Evolutionary conservation across 2,888 invertebrate genomes (phyloP).

Genomic region (Biston betularia): DNA sequence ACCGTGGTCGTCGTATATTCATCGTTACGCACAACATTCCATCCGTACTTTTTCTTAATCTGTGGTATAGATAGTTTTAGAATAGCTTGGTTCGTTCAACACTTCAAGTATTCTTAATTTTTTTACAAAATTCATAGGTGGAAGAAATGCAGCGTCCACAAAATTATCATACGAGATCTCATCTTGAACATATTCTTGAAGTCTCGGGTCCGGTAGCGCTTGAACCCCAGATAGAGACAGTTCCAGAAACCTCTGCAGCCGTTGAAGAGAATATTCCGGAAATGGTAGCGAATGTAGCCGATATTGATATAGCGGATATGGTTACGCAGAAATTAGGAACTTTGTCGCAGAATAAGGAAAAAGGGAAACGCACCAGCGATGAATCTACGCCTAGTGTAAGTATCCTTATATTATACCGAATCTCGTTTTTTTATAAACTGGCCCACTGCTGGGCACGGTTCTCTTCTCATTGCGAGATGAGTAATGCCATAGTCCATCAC

Average conservation of each 20-base stretch:
- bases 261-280: conserved; percentile 28
- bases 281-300: conserved; percentile 28
- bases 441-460: too few relatives aligned
- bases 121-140: conserved; percentile 43
- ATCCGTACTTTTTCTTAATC: too few relatives aligned
- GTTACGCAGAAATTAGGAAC: conserved; percentile 66
- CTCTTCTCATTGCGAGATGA: too few relatives aligned
- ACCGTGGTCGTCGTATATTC: too few relatives aligned
- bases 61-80: too few relatives aligned
- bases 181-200: conserved; percentile 55
- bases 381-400: conserved; percentile 45
- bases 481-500: too few relatives aligned
- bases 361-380: conserved; percentile 50
- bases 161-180: conserved; percentile 34
- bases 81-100: too few relatives aligned
- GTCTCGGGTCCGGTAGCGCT: conserved; percentile 44
- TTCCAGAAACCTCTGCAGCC: conserved; percentile 12
- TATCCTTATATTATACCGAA: conserved; percentile 17
- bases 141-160: conserved; percentile 43
- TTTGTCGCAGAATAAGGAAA: conserved; percentile 47
- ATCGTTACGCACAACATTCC: too few relatives aligned
- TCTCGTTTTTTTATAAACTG: too few relatives aligned
- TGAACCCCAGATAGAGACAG: conserved; percentile 28
- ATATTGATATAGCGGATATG: conserved; percentile 58
- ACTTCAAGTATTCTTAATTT: too few relatives aligned